These are phyloP conservation scores for Mycalesis mineus DNA, from an alignment of 2,888 invertebrate genomes.

Conservation along the genomic window DNA sequence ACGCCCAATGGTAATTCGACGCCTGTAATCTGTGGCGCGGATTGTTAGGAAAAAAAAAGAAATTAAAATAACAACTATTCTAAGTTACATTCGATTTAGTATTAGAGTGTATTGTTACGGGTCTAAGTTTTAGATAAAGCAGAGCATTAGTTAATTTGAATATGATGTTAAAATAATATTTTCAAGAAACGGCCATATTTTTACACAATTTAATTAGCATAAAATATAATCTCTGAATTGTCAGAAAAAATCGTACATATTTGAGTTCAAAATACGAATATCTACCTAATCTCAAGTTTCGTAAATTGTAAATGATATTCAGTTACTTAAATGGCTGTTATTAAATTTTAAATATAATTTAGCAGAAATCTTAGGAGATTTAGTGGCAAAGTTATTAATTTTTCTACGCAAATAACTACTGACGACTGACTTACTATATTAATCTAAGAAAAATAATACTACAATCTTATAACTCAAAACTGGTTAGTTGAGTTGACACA, in stretches of 20 bases:
- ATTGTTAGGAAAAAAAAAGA: neutral
- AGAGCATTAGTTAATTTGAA: neutral
- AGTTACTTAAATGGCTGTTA: too few relatives aligned
- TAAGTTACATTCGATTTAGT: conserved; percentile 1
- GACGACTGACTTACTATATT: too few relatives aligned
- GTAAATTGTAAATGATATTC: too few relatives aligned
- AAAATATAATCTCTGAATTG: too few relatives aligned
- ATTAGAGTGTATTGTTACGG: neutral
- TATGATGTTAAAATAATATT: neutral
- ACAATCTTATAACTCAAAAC: too few relatives aligned
- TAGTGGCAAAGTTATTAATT: neutral
- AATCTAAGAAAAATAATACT: too few relatives aligned
- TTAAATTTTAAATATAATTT: neutral
- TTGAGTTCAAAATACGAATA: too few relatives aligned
- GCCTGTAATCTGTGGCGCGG: conserved; percentile 53
- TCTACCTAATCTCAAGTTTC: neutral
- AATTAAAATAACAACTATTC: neutral
- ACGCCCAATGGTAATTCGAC: conserved; percentile 59
- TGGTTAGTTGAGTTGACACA: too few relatives aligned
- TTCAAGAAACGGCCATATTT: neutral
- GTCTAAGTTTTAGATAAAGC: neutral
- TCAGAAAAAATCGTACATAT: too few relatives aligned
- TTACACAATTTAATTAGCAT: too few relatives aligned
- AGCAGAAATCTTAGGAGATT: neutral
- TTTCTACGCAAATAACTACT: too few relatives aligned